Evolutionary conservation across 2,797 vertebrate genomes (phyloP), one percentile per base, ranked within the genome.

Genomic region (Enoplosus armatus): DNA sequence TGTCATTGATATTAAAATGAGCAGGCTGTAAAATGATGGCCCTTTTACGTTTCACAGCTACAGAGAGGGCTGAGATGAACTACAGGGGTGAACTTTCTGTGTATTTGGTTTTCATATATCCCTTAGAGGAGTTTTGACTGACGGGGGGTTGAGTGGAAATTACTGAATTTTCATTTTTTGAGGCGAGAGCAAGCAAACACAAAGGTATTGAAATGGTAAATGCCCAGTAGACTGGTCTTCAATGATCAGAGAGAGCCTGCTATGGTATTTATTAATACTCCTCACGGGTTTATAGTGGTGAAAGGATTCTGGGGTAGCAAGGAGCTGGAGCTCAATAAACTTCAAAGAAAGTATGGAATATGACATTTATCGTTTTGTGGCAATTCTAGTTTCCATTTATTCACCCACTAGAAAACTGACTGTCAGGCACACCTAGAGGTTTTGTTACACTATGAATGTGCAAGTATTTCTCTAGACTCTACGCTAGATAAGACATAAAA

Each of bases 171-270:
- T 85, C 79, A 85, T 90, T 80, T 75, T 82, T 68, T 62, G 39
- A 73, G 64, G 59, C 53, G 54, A 82, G 71, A 72, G 78, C 64
- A 77, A 83, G 76, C 64, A 87, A 87, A 86, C 74, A 83, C 22
- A 39, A 26, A 74, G 43, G 67, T 87, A 87, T 77, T 79, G 63
- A 87, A 82, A 84, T 78, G 77, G 56, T 79, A 79, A 89, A 89
- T 82, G 76, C 29, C 72, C 64, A 18, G 53, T 75, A 75, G 67
- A 80, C 80, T 80, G 72, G 74, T 41, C 82, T 63, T 81, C 77
- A 64, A 29, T 67, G 78, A 59, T 47, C 62, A 72, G 45, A 72
- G 27, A 54, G 39, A 72, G 64, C 1, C 54, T 45, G 72, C 48
- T 55, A 59, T 37, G 75, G 71, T 79, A 65, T 78, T 79, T 85